Conservation (phyloP, 1,140 invertebrate genomes). For the Archivesica marissinica region DNA sequence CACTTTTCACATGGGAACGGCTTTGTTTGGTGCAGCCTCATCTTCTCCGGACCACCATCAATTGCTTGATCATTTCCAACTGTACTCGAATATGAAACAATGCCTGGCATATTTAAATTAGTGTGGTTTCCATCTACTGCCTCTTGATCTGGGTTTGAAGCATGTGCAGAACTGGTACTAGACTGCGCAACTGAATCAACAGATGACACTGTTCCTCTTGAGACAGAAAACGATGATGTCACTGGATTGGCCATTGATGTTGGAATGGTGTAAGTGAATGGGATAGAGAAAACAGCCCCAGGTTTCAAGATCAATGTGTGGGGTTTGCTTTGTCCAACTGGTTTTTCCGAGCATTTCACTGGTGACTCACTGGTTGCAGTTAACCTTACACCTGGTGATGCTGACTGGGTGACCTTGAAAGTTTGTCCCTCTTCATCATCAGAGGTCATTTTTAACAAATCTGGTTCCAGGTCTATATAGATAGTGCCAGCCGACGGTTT, state of each 20-base stretch:
- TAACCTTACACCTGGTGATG: not conserved
- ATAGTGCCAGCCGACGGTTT: slow-evolving; percentile 61
- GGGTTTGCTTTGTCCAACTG: slow-evolving; percentile 34
- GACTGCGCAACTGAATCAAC: not conserved
- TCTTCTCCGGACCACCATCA: not conserved
- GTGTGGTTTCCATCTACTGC: not conserved
- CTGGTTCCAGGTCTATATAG: slow-evolving; percentile 67
- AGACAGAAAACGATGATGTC: not conserved
- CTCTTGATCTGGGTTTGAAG: not conserved
- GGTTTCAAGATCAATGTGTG: slow-evolving; percentile 66
- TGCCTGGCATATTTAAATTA: not conserved
- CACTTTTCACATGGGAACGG: slow-evolving; percentile 83
- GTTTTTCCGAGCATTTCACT: not conserved
- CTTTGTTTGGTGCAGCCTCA: slow-evolving; percentile 57
- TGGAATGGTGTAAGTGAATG: slow-evolving; percentile 68
- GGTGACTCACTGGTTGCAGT: not conserved
- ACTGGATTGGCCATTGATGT: not conserved
- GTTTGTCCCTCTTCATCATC: not conserved
- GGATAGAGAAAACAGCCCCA: slow-evolving; percentile 69
- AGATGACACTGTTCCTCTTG: not conserved
- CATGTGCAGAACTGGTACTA: not conserved
- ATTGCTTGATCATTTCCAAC: not conserved
- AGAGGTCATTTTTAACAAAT: slow-evolving; percentile 9
- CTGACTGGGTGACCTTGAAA: slow-evolving; percentile 24
- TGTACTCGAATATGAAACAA: not conserved